Evolutionary conservation across 2,797 vertebrate species (phyloP).

Genomic region (Tympanoctomys barrerae): DNA sequence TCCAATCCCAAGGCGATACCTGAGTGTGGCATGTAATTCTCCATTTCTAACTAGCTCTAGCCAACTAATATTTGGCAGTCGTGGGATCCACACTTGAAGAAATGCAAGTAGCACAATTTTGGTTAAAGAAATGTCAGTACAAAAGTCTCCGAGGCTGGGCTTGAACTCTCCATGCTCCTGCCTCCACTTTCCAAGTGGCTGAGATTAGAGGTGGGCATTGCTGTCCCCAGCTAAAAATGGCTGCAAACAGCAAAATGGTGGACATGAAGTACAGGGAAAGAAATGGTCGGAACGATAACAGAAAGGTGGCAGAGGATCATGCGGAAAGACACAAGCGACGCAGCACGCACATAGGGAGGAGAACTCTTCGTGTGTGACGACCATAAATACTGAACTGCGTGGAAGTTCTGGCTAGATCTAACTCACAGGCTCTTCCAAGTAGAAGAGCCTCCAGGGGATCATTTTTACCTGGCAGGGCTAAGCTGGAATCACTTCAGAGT

Average conservation of each 20-base stretch:
- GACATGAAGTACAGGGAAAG: neutral
- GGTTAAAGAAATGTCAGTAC: constrained; percentile 14
- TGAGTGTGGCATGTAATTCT: neutral
- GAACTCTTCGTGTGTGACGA: neutral
- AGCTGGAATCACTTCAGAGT: neutral
- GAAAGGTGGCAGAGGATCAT: constrained; percentile 1
- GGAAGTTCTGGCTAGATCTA: neutral
- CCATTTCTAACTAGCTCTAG: neutral
- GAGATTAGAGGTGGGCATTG: neutral
- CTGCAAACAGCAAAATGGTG: neutral
- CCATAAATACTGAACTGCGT: neutral
- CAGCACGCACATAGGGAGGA: neutral
- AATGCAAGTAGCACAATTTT: neutral
- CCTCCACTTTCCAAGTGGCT: neutral
- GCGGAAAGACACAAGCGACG: neutral
- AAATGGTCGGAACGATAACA: neutral
- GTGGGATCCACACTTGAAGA: neutral
- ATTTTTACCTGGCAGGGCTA: neutral
- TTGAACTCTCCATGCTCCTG: neutral
- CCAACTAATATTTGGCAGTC: neutral
- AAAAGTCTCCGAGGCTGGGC: neutral
- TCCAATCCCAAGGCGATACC: neutral
- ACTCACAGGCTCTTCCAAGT: neutral
- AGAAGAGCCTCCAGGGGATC: neutral
- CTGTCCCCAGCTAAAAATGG: neutral